Evolutionary conservation across 2,888 invertebrate genomes (phyloP).

Genomic region (Apamea crenata): DNA sequence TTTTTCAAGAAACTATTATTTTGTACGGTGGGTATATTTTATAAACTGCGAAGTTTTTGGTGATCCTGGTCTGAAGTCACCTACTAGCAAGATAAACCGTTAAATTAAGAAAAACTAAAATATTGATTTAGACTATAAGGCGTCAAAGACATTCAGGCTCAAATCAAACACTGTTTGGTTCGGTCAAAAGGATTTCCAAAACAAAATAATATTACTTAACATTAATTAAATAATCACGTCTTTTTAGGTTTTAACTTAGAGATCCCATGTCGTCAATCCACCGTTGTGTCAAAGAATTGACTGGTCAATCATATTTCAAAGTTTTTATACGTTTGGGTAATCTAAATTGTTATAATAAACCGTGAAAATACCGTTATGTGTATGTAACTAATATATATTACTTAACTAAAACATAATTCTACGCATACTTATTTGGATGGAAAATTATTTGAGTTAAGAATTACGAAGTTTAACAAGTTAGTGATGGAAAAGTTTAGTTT

Average conservation of each 20-base stretch:
- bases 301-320: background rate
- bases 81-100: background rate
- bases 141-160: background rate
- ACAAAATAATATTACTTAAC: background rate
- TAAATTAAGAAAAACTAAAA: background rate
- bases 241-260: background rate
- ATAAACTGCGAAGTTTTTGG: background rate
- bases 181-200: background rate
- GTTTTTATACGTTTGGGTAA: constrained; percentile 14
- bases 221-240: background rate
- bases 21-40: background rate
- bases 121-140: background rate
- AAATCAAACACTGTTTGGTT: background rate
- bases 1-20: background rate
- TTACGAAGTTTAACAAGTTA: background rate
- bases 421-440: background rate
- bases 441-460: background rate
- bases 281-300: background rate
- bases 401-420: background rate
- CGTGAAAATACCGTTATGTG: constrained; percentile 15
- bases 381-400: background rate
- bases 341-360: background rate
- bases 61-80: no score
- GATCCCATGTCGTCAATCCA: background rate
- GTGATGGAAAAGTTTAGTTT: background rate